Percentiles rank a stretch among this genome's conserved stretches.
phyloP scores from a whole-genome alignment of 2,797 vertebrate species.

The Craterocephalus amniculus region DNA sequence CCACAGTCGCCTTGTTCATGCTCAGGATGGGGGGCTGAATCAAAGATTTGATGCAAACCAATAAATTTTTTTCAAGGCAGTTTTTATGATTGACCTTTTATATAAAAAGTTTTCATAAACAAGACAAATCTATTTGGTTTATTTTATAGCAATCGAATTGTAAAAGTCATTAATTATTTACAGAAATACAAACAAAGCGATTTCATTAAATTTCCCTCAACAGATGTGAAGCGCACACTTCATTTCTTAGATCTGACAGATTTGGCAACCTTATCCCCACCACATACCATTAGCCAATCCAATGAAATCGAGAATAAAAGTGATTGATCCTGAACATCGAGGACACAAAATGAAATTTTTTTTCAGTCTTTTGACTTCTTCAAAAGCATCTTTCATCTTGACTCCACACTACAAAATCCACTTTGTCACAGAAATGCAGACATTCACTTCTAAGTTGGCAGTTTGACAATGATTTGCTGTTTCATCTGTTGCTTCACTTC shows the following conservation, averaged over 20 bases:
- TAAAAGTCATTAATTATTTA: too few species aligned
- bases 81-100: too few species aligned
- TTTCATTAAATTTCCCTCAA: too few species aligned
- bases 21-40: too few species aligned
- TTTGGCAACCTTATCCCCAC: neutral
- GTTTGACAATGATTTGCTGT: conserved; percentile 3
- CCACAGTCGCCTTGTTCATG: too few species aligned
- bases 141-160: too few species aligned
- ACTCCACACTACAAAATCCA: neutral
- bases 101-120: too few species aligned
- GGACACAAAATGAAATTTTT: neutral
- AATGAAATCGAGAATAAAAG: neutral
- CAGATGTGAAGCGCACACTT: too few species aligned
- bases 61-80: too few species aligned
- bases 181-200: too few species aligned
- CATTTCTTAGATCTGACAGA: conserved; percentile 4
- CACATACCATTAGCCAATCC: conserved; percentile 8
- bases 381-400: conserved; percentile 4
- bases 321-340: neutral
- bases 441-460: conserved; percentile 2
- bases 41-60: too few species aligned
- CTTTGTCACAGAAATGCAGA: conserved; percentile 1
- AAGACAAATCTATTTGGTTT: too few species aligned
- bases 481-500: conserved; percentile 22
- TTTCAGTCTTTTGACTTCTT: conserved; percentile 1